Base-by-base conservation (phyloP, 2,113 vertebrate genomes). In the Xenus cinereus region DNA sequence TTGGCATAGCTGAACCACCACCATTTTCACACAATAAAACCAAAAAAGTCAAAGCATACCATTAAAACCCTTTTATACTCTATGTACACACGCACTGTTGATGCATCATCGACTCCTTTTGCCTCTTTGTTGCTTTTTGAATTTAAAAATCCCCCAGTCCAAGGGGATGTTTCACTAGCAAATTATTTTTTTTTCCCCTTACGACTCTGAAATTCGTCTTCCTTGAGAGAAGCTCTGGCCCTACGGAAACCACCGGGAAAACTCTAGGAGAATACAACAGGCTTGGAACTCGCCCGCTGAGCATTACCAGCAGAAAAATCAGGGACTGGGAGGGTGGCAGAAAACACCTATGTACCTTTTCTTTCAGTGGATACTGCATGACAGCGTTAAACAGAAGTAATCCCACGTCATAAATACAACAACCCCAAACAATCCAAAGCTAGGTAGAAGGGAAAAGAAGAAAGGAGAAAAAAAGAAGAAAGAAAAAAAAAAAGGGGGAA, bases 331-430 rank as follows among this genome's bases (percentile, higher is more conserved):
- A 84, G 81, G 57, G 84, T 12, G 10, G 77, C 57, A 89, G 87
- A 85, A 91, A 95, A 95, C 74, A 88, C 28, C 73, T 84, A 76
- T 96, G 97, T 98, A 98, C 97, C 97, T 97, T 97, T 96, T 94
- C 19, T 1, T 96, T 96, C 92, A 93, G 77, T 82, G 95, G 94
- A 97, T 94, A 96, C 89, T 95, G 97, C 89, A 73, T 93, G 93
- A 94, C 74, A 94, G 93, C 28, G 12, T 97, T 95, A 69, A 95
- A 95, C 76, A 95, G 95, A 97, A 95, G 54, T 75, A 95, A 93
- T 69, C 74, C 87, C 92, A 95, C 5, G 0, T 92, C 90, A 97
- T 97, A 96, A 97, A 97, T 96, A 98, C 89, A 96, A 95, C 73
- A 87, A 96, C 59, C 91, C 84, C 71, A 94, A 95, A 94, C 59